A percentile compares a stretch with the other conserved stretches of the same genome.
phyloP scores from a whole-genome alignment of 2,113 vertebrate genomes.

The Symphodus melops region DNA sequence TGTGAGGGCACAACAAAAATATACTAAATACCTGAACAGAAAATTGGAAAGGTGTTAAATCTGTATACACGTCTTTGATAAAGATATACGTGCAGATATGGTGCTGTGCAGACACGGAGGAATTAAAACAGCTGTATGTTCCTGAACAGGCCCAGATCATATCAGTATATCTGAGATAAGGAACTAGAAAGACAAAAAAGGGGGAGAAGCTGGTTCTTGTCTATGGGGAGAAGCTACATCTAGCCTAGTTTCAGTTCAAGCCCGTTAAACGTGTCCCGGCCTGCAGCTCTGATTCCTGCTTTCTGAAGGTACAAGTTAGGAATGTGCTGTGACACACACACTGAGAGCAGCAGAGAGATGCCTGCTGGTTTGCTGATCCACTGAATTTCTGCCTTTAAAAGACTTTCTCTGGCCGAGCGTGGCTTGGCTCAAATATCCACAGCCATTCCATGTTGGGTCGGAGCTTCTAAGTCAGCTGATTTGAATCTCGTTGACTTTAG shows the following conservation, averaged over 20 bases:
- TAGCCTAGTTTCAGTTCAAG: constrained; percentile 69
- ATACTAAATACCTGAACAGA: background rate
- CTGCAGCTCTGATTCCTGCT: constrained; percentile 64
- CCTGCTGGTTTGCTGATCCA: constrained; percentile 25
- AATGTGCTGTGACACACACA: constrained; percentile 51
- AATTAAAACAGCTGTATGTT: constrained; percentile 3
- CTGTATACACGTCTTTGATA: constrained; percentile 4
- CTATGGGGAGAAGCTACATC: constrained; percentile 55
- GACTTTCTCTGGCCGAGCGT: constrained; percentile 17
- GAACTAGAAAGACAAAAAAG: constrained; percentile 13
- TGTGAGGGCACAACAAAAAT: background rate
- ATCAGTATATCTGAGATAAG: constrained; percentile 42
- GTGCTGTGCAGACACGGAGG: background rate
- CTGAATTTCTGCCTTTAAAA: constrained; percentile 35
- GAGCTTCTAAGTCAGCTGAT: constrained; percentile 43
- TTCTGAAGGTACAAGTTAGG: constrained; percentile 58
- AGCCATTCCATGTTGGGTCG: constrained; percentile 21
- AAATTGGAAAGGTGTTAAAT: background rate
- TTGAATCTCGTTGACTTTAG: constrained; percentile 39
- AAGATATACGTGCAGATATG: background rate
- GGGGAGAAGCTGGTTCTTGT: constrained; percentile 14
- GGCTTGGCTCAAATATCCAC: constrained; percentile 18
- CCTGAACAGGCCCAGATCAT: constrained; percentile 34
- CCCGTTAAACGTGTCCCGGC: constrained; percentile 70
- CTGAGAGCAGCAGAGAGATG: constrained; percentile 14